Evolutionary conservation across 2,113 vertebrate genomes (phyloP).

Genomic region (Progne subis): DNA sequence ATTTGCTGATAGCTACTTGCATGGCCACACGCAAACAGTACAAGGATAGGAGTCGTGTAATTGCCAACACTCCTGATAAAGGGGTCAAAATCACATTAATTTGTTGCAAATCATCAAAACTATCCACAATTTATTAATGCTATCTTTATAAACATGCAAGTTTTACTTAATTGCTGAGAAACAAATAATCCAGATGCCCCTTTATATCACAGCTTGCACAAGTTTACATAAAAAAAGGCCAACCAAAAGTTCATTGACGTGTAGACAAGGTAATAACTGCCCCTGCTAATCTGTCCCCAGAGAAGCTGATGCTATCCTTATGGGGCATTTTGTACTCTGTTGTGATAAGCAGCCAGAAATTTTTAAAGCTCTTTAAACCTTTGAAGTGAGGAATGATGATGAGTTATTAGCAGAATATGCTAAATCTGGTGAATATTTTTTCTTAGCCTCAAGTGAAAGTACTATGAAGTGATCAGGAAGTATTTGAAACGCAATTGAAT

Average conservation of each 20-base stretch:
- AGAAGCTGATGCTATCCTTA: neutral
- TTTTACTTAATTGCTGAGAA: neutral
- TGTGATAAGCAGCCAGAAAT: neutral
- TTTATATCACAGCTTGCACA: neutral
- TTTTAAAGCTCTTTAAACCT: conserved; percentile 5
- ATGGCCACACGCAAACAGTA: neutral
- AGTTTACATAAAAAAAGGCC: neutral
- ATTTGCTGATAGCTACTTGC: neutral
- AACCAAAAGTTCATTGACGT: neutral
- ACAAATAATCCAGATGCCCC: neutral
- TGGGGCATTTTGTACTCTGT: neutral
- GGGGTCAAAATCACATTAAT: neutral
- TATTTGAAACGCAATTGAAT: neutral
- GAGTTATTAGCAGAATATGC: neutral
- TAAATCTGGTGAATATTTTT: neutral
- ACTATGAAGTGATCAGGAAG: neutral
- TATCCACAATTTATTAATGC: neutral
- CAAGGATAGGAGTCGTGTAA: neutral
- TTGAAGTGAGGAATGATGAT: neutral
- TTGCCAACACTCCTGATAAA: neutral
- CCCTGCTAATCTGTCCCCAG: neutral
- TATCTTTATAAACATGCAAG: neutral
- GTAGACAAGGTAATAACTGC: neutral
- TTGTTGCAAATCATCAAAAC: neutral
- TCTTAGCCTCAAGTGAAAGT: neutral